Percentiles rank a stretch among this genome's conserved stretches.
These are phyloP conservation scores for Meloidogyne hapla DNA, from an alignment of 1,140 invertebrate genomes.

Conservation along the genomic window DNA sequence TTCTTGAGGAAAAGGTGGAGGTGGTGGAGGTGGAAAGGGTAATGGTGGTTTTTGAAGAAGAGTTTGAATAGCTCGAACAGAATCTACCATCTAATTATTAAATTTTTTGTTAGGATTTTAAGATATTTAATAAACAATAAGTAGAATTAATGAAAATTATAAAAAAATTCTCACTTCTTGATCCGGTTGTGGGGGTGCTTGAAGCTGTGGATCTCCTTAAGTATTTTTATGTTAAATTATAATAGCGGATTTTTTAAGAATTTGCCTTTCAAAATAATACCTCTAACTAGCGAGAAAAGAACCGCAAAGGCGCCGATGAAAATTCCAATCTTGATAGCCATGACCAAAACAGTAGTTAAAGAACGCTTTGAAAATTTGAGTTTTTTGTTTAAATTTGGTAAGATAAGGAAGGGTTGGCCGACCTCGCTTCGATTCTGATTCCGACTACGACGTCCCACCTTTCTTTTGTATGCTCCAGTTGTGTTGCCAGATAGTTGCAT, in stretches of 20 bases:
- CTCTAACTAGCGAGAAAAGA: not conserved
- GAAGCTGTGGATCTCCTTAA: not conserved
- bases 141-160: too few relatives aligned
- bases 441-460: not conserved
- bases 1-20: too few relatives aligned
- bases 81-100: too few relatives aligned
- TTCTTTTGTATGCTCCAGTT: not conserved
- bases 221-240: not conserved
- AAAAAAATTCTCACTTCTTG: too few relatives aligned
- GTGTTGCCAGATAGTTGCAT: not conserved
- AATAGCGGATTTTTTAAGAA: too few relatives aligned
- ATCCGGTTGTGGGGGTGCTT: too few relatives aligned
- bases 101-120: too few relatives aligned
- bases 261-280: not conserved
- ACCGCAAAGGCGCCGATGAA: not conserved
- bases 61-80: too few relatives aligned
- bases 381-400: not conserved
- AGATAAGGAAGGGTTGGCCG: not conserved
- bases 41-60: too few relatives aligned
- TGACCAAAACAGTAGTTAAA: not conserved
- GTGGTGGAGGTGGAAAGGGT: too few relatives aligned
- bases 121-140: too few relatives aligned
- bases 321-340: not conserved
- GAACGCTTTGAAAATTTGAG: not conserved
- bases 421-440: not conserved